A percentile compares a stretch with the other conserved stretches of the same genome.
These are phyloP conservation scores for Tyrannus savana DNA, from an alignment of 2,113 vertebrate genomes.

Conservation along the genomic window DNA sequence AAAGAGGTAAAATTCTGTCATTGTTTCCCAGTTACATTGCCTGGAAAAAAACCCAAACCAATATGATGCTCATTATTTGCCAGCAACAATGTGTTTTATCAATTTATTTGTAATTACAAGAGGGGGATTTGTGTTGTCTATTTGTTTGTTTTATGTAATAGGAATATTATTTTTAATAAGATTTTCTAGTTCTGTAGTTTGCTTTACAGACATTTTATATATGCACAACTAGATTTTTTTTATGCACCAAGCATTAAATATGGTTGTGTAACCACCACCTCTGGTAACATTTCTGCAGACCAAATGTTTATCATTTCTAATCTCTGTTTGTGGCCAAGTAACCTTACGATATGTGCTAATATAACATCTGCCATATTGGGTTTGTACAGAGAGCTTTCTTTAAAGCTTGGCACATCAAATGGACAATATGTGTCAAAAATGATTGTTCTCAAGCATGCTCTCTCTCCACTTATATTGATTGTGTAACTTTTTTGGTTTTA, in stretches of 20 bases:
- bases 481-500: neutral
- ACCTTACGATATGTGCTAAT: slow-evolving; percentile 30
- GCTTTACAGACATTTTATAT: neutral
- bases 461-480: neutral
- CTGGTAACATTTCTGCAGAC: slow-evolving; percentile 30
- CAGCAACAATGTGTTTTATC: neutral
- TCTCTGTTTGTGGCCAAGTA: slow-evolving; percentile 63
- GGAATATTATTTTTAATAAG: neutral
- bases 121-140: fast-evolving
- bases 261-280: slow-evolving; percentile 14
- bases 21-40: neutral
- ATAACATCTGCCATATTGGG: slow-evolving; percentile 43
- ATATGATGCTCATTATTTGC: neutral
- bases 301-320: slow-evolving; percentile 57
- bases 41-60: neutral
- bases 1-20: neutral
- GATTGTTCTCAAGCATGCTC: neutral
- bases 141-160: neutral
- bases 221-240: neutral
- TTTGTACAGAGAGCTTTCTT: slow-evolving; percentile 54
- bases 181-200: neutral
- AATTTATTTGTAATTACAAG: neutral
- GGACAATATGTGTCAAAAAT: neutral
- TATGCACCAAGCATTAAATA: slow-evolving; percentile 23
- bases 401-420: neutral